Conservation (phyloP, 2,113 vertebrate genomes). For the Oxygymnocypris stewartii region DNA sequence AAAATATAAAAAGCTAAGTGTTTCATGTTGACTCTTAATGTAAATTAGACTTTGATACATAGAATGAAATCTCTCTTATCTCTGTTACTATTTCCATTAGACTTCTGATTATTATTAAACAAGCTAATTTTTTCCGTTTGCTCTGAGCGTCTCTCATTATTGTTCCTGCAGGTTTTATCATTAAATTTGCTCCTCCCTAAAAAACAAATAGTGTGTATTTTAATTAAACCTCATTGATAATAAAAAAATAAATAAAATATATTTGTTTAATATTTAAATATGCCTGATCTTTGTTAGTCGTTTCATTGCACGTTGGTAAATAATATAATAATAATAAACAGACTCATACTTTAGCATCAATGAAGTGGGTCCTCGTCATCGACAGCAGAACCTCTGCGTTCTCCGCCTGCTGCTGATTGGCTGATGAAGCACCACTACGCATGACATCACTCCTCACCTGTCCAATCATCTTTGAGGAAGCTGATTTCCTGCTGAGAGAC, state of each 20-base stretch:
- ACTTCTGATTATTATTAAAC: constrained; percentile 72
- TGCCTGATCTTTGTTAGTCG: neutral
- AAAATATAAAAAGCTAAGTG: neutral
- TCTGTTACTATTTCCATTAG: constrained; percentile 61
- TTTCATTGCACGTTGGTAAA: neutral
- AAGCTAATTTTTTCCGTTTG: constrained; percentile 76
- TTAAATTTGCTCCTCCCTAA: constrained; percentile 82
- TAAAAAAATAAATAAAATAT: too few species aligned
- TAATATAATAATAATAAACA: neutral
- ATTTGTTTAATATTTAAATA: neutral
- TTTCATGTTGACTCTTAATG: neutral
- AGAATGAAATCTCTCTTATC: neutral
- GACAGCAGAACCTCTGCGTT: constrained; percentile 79
- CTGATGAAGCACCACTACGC: constrained; percentile 64
- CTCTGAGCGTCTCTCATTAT: constrained; percentile 76
- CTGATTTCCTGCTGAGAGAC: constrained; percentile 79
- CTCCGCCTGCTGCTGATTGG: constrained; percentile 68
- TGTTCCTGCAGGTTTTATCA: constrained; percentile 80
- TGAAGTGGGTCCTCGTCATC: constrained; percentile 75
- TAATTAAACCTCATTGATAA: too few species aligned
- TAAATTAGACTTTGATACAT: neutral
- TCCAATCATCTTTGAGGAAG: constrained; percentile 79
- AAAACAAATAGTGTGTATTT: constrained; percentile 8
- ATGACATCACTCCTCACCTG: constrained; percentile 69
- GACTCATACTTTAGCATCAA: constrained; percentile 84